Evolutionary conservation across 2,797 vertebrate species (phyloP).

Genomic region (Dermochelys coriacea): DNA sequence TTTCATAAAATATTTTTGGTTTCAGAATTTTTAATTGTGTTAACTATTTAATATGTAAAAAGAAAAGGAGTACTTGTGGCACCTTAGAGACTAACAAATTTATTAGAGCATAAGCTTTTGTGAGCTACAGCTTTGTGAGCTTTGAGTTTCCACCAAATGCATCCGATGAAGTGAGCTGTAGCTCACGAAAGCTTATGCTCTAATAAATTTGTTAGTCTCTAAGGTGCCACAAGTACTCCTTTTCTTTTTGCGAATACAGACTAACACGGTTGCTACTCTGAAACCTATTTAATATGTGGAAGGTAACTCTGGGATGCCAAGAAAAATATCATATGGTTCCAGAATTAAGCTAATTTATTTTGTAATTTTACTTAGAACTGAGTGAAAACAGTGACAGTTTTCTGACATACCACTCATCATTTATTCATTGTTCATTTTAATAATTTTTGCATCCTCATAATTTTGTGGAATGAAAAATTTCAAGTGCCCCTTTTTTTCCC

Average conservation of each 20-base stretch:
- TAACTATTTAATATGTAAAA: constrained; percentile 20
- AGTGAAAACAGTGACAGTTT: constrained; percentile 29
- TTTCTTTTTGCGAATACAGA: too few relatives aligned
- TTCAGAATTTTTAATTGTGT: constrained; percentile 33
- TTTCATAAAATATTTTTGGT: not conserved
- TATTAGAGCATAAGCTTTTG: too few relatives aligned
- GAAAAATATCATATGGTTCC: constrained; percentile 18
- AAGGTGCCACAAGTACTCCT: too few relatives aligned
- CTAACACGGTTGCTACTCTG: too few relatives aligned
- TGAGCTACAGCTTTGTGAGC: too few relatives aligned
- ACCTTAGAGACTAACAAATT: too few relatives aligned
- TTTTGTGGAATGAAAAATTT: constrained; percentile 4
- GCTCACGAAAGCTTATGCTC: too few relatives aligned
- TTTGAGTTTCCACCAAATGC: too few relatives aligned
- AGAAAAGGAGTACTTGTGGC: too few relatives aligned
- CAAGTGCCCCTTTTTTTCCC: constrained; percentile 11
- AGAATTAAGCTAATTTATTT: constrained; percentile 51
- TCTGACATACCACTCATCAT: constrained; percentile 38
- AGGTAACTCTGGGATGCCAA: constrained; percentile 37
- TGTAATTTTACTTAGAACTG: constrained; percentile 7
- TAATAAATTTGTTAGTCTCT: too few relatives aligned
- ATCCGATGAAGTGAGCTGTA: too few relatives aligned
- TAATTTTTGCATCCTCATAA: not conserved
- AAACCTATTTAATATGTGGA: constrained; percentile 2
- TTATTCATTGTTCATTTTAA: constrained; percentile 33